A percentile compares a stretch with the other conserved stretches of the same genome.
Conservation (phyloP, 2,888 invertebrate genomes). For the Diplazon laetatorius region DNA sequence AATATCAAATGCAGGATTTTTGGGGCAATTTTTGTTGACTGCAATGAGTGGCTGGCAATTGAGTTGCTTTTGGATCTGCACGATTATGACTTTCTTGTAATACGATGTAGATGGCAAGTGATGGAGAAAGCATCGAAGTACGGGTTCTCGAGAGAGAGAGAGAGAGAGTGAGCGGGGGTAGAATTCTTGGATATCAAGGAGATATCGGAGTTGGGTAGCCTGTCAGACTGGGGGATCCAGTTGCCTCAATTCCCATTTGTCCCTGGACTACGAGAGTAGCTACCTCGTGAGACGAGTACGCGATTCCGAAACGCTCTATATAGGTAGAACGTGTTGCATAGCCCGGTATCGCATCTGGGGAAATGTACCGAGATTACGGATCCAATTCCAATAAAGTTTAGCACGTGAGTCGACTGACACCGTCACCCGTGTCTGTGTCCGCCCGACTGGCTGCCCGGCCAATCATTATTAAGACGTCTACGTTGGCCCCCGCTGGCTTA, state of each 20-base stretch:
- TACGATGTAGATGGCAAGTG: conserved; percentile 12
- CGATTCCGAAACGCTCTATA: conserved; percentile 35
- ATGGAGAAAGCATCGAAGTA: not conserved
- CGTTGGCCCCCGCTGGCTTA: conserved; percentile 50
- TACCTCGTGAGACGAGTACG: conserved; percentile 31
- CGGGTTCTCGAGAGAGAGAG: conserved; percentile 42
- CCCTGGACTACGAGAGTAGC: conserved; percentile 63
- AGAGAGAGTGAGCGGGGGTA: no score
- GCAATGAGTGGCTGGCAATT: no score
- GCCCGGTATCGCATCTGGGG: conserved; percentile 73
- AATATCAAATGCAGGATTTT: not conserved
- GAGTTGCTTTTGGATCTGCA: not conserved
- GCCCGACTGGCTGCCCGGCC: conserved; percentile 56
- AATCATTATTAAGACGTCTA: conserved; percentile 62
- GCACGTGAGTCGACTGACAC: conserved; percentile 79
- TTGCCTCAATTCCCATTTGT: conserved; percentile 74
- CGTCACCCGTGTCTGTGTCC: conserved; percentile 66
- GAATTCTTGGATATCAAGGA: conserved; percentile 62
- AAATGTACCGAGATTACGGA: conserved; percentile 80
- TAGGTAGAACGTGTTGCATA: not conserved
- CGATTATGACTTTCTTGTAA: not conserved
- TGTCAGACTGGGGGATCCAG: conserved; percentile 78
- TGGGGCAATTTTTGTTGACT: not conserved
- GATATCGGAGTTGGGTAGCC: conserved; percentile 73
- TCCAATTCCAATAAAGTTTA: conserved; percentile 81